Conservation (phyloP, 2,888 invertebrate genomes). For the Sminthurides aquaticus region DNA sequence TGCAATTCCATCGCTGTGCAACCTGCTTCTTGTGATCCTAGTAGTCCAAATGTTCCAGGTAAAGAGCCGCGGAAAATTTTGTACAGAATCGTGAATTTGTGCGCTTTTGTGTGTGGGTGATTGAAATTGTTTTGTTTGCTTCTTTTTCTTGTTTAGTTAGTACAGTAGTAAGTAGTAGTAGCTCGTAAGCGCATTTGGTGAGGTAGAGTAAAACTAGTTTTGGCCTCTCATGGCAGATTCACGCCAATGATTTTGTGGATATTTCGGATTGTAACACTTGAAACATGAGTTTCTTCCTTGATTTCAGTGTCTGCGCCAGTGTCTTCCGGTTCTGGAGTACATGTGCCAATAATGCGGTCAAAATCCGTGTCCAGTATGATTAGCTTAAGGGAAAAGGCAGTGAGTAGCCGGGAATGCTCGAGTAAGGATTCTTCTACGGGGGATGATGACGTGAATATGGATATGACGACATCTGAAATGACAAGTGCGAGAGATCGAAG, state of each 20-base stretch:
- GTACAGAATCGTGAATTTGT: no score
- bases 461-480: slow-evolving; percentile 30
- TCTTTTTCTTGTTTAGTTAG: no score
- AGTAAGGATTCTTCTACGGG: slow-evolving; percentile 38
- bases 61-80: no score
- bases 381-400: slow-evolving; percentile 32
- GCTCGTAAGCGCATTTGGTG: no score
- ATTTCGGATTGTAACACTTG: background rate
- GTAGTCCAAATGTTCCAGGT: slow-evolving; percentile 13
- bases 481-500: slow-evolving; percentile 34
- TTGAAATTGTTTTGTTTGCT: no score
- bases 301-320: slow-evolving; percentile 31
- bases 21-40: slow-evolving; percentile 18
- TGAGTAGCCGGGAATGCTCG: slow-evolving; percentile 30
- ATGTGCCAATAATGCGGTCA: slow-evolving; percentile 39
- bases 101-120: no score
- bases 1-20: slow-evolving; percentile 12
- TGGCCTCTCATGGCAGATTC: background rate
- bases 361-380: slow-evolving; percentile 42
- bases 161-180: background rate
- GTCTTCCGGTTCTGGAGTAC: slow-evolving; percentile 21
- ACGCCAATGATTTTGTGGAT: no score
- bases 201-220: no score
- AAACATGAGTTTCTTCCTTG: background rate
- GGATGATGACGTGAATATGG: slow-evolving; percentile 35